These are phyloP conservation scores for Nasonia longicornis DNA, from an alignment of 1,140 invertebrate species.

Conservation along the genomic window DNA sequence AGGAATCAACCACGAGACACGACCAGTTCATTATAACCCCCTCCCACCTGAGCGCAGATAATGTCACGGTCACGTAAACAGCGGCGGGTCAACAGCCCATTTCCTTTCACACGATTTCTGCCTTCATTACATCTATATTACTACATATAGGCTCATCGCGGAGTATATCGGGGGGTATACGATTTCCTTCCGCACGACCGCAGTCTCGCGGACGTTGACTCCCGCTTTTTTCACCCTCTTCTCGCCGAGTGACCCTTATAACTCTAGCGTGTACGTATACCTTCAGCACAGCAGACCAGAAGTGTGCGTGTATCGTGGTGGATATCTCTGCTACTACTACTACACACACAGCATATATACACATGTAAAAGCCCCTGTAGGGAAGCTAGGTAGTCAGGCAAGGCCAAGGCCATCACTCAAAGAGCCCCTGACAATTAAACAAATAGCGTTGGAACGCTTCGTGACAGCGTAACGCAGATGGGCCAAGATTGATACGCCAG, in stretches of 20 bases:
- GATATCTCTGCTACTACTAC: not conserved
- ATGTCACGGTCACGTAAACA: not conserved
- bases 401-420: conserved; percentile 25
- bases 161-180: no score
- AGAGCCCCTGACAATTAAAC: conserved; percentile 38
- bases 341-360: not conserved
- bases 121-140: not conserved
- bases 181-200: not conserved
- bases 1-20: no score
- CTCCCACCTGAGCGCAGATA: not conserved
- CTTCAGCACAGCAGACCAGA: not conserved
- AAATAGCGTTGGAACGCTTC: conserved; percentile 14
- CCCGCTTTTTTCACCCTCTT: not conserved
- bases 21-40: no score
- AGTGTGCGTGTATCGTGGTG: not conserved
- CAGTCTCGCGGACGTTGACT: not conserved
- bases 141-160: no score
- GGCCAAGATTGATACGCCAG: conserved; percentile 19
- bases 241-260: not conserved
- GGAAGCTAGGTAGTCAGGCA: not conserved
- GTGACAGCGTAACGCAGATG: not conserved
- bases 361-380: not conserved
- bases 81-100: not conserved
- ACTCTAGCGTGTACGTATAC: not conserved
- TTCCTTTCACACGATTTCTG: not conserved